These are phyloP conservation scores for Yponomeuta malinellus DNA, from an alignment of 2,888 invertebrate species.

Conservation along the genomic window DNA sequence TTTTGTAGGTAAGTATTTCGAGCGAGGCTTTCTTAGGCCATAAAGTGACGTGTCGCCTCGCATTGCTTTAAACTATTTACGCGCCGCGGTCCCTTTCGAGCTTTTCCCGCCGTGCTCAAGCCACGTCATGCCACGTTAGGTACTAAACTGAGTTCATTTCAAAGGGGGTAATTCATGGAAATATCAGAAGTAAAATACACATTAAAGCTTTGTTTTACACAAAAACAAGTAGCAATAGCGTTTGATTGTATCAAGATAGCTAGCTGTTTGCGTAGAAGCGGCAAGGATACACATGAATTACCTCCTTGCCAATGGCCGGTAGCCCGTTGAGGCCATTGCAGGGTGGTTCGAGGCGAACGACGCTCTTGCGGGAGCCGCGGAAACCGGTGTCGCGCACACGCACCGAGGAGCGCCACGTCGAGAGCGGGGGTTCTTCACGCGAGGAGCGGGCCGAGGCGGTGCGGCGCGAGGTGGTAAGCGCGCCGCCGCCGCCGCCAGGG, in stretches of 20 bases:
- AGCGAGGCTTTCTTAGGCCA: not conserved
- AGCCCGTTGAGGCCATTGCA: slow-evolving; percentile 78
- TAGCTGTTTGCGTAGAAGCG: not conserved
- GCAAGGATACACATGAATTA: slow-evolving; percentile 43
- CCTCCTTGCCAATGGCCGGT: slow-evolving; percentile 75
- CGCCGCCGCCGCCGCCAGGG: slow-evolving; percentile 33
- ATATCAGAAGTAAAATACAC: not conserved
- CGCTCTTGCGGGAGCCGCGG: slow-evolving; percentile 78
- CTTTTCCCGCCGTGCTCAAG: slow-evolving; percentile 2
- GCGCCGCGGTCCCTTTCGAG: slow-evolving; percentile 9
- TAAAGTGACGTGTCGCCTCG: slow-evolving; percentile 5
- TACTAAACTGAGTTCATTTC: not conserved
- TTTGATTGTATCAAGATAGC: not conserved
- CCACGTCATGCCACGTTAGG: slow-evolving; percentile 2
- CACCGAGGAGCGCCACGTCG: slow-evolving; percentile 79
- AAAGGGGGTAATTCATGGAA: slow-evolving; percentile 17
- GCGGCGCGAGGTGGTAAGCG: slow-evolving; percentile 58
- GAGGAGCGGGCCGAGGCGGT: slow-evolving; percentile 62
- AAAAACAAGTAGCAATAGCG: not conserved
- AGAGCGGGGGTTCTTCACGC: slow-evolving; percentile 57
- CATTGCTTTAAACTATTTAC: slow-evolving; percentile 13
- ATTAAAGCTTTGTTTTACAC: not conserved
- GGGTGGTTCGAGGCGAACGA: slow-evolving; percentile 79
- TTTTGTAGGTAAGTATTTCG: not conserved
- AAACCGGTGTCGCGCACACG: slow-evolving; percentile 78